Percentiles rank a stretch among this genome's conserved stretches.
phyloP scores from a whole-genome alignment of 1,140 invertebrate species.

The Diachasmimorpha longicaudata region DNA sequence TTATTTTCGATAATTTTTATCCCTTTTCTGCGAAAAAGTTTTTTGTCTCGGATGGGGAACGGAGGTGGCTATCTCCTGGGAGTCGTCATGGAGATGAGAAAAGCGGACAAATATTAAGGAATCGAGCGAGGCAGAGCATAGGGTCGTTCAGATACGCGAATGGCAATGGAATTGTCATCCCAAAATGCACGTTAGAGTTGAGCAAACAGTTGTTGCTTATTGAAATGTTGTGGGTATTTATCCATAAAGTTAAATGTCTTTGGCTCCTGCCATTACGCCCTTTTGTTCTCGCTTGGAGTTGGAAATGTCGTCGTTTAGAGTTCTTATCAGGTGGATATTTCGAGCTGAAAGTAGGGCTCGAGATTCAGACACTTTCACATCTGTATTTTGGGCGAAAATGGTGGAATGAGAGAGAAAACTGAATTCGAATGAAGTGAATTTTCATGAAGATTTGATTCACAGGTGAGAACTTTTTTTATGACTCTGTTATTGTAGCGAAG shows the following conservation, averaged over 20 bases:
- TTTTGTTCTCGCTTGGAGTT: conserved; percentile 22
- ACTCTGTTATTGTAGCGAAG: too few species aligned
- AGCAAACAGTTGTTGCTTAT: conserved; percentile 49
- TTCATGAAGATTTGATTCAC: too few species aligned
- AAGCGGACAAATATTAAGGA: conserved; percentile 21
- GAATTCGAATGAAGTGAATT: too few species aligned
- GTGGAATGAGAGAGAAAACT: too few species aligned
- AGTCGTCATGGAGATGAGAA: neutral
- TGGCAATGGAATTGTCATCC: conserved; percentile 41
- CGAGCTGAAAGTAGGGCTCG: too few species aligned
- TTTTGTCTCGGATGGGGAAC: neutral
- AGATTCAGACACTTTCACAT: too few species aligned
- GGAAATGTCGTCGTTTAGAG: conserved; percentile 22
- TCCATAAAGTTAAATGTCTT: conserved; percentile 45
- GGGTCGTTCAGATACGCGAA: conserved; percentile 44
- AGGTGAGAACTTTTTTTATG: too few species aligned
- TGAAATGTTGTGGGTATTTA: conserved; percentile 51
- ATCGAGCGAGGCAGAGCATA: conserved; percentile 32
- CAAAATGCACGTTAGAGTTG: conserved; percentile 51
- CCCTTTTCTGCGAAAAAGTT: neutral
- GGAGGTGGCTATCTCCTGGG: neutral
- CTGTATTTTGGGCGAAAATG: too few species aligned
- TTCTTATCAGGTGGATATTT: neutral
- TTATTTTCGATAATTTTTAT: neutral
- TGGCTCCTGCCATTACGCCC: neutral